Base-by-base conservation (phyloP, 2,888 invertebrate genomes). In the Noctua pronuba region DNA sequence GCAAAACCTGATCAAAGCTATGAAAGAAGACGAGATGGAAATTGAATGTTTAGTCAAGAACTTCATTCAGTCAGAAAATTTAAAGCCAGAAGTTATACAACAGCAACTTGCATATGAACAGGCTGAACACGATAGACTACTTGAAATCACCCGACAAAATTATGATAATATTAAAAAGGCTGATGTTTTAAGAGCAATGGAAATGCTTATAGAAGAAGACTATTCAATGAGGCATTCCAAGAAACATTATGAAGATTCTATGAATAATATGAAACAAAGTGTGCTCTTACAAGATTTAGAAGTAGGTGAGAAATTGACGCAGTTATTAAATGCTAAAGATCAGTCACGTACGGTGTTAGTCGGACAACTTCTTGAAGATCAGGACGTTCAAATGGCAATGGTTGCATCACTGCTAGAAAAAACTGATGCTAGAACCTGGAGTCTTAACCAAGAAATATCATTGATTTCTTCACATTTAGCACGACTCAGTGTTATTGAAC, bases 401-500 rank as follows among this genome's bases (percentile, higher is more conserved):
- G 98, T 98, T 6, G 97, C 97, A 44, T 97, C 98, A 24, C 94
- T 98, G 67, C 94, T 98, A 80, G 98, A 98, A 93, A 97, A 97
- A 90, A 97, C 98, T 83, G 98, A 98, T 94, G 97, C 98, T 13
- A 97, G 98, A 89, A 98, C 97, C 84, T 98, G 98, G 98, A 98
- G 98, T 88, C 95, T 98, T 44, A 97, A 98, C 86, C 98, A 98
- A 92, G 98, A 98, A 96, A 97, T 98, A 84, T 97, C 97, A 88
- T 94, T 98, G 78, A 98, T 98, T 65, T 98, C 98, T 87, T 95
- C 97, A 21, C 98, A 98, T 94, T 94, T 98, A 86, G 98, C 98
- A 35, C 97, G 97, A 77, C 96, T 98, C 44, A 98, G 98, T 85
- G 96, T 97, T 70, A 97, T 98, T 84, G 98, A 98, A 94, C 97